Percentiles rank a stretch among this genome's conserved stretches.
Evolutionary conservation across 2,888 invertebrate species (phyloP).

Genomic region (Eupithecia subfuscata): DNA sequence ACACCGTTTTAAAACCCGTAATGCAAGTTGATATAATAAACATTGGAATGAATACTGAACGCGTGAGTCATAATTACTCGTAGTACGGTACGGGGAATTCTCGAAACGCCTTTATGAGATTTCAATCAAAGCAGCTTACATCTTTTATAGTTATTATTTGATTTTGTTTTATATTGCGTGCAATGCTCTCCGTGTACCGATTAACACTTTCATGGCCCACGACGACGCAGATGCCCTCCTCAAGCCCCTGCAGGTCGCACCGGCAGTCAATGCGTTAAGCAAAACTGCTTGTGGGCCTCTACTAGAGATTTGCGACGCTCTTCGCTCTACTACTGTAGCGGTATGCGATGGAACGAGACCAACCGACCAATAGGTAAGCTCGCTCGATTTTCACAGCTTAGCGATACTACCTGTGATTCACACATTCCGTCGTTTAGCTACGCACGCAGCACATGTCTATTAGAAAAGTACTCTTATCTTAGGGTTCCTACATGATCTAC

Average conservation of each 20-base stretch:
- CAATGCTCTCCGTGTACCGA: neutral
- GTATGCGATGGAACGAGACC: neutral
- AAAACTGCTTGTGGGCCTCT: neutral
- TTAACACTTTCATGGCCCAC: no score
- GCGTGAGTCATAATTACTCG: neutral
- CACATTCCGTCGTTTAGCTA: no score
- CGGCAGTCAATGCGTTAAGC: no score
- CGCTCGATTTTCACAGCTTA: no score
- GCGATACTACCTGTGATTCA: no score
- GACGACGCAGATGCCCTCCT: no score
- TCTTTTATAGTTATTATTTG: neutral
- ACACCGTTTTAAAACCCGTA: neutral
- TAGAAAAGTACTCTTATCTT: no score
- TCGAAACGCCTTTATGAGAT: neutral
- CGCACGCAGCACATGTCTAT: no score
- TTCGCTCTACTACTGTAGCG: neutral
- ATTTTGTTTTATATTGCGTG: neutral
- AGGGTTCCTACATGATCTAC: no score
- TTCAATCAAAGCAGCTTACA: neutral
- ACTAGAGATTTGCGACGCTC: neutral
- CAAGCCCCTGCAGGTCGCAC: no score
- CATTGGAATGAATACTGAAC: neutral
- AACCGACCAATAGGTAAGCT: neutral
- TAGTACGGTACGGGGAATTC: slow-evolving; percentile 9
- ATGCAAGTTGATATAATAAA: neutral